A percentile compares a stretch with the other conserved stretches of the same genome.
Evolutionary conservation across 2,113 vertebrate species (phyloP).

Genomic region (Xerus inauris): DNA sequence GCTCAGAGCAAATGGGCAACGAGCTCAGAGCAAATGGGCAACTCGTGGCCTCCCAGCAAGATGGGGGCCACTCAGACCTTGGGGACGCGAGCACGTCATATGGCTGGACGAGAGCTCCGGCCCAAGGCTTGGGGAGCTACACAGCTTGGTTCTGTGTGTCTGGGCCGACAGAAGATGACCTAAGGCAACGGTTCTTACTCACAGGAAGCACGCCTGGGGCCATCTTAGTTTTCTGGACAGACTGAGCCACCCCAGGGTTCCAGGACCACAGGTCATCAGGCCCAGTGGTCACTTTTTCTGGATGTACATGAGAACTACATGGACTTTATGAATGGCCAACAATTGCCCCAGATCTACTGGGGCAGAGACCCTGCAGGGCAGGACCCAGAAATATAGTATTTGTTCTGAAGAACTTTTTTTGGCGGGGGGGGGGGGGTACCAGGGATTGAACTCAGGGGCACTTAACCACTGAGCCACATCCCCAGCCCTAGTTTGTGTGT

Average conservation of each 20-base stretch:
- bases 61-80: background rate
- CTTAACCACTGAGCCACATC: no score
- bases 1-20: background rate
- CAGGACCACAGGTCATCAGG: background rate
- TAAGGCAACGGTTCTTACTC: background rate
- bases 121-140: background rate
- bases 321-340: background rate
- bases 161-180: background rate
- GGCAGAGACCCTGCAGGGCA: background rate
- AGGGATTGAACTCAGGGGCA: no score
- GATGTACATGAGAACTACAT: background rate
- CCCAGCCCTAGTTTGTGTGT: no score
- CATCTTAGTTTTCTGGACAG: background rate
- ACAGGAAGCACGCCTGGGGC: no score
- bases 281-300: background rate
- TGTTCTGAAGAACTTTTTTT: background rate
- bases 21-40: background rate
- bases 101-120: background rate
- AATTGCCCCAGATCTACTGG: background rate
- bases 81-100: fast-evolving
- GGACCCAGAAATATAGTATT: background rate
- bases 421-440: no score
- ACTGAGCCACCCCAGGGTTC: background rate
- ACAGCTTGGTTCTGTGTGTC: background rate
- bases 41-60: background rate